Conservation (phyloP, 1,140 invertebrate genomes). For the Ceratina calcarata region DNA sequence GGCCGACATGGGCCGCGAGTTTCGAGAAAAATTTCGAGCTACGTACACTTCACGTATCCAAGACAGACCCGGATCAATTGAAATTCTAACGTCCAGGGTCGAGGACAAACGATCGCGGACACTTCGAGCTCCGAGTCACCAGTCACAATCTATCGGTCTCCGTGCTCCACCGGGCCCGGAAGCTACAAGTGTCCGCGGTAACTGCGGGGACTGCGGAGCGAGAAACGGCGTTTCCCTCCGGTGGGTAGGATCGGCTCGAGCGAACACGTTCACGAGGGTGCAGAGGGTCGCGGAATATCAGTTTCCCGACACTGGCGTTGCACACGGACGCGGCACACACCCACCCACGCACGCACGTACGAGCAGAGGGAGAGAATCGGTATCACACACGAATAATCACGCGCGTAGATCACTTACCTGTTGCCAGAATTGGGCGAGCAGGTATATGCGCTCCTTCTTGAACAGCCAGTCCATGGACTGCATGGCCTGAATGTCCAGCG, state of each 20-base stretch:
- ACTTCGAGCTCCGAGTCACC: neutral
- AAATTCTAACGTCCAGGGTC: too few species aligned
- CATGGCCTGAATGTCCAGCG: constrained; percentile 88
- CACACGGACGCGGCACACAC: neutral
- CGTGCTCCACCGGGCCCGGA: constrained; percentile 10
- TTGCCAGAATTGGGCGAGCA: constrained; percentile 96
- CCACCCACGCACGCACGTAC: neutral
- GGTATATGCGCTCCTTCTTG: constrained; percentile 95
- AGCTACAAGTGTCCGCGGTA: constrained; percentile 44
- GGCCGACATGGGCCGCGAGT: too few species aligned
- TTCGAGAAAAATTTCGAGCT: neutral
- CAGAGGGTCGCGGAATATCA: constrained; percentile 4
- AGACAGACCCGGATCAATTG: neutral
- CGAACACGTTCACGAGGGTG: neutral
- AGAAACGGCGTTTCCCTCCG: constrained; percentile 12
- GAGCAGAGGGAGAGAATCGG: neutral
- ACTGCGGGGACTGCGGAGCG: neutral
- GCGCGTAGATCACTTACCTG: constrained; percentile 80
- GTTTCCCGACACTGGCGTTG: neutral
- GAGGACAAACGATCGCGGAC: too few species aligned
- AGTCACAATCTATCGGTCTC: constrained; percentile 1
- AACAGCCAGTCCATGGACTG: constrained; percentile 97
- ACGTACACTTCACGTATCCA: neutral
- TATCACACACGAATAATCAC: neutral
- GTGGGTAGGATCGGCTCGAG: neutral